Evolutionary conservation across 2,888 invertebrate genomes (phyloP).

Genomic region (Hecatera dysodea): DNA sequence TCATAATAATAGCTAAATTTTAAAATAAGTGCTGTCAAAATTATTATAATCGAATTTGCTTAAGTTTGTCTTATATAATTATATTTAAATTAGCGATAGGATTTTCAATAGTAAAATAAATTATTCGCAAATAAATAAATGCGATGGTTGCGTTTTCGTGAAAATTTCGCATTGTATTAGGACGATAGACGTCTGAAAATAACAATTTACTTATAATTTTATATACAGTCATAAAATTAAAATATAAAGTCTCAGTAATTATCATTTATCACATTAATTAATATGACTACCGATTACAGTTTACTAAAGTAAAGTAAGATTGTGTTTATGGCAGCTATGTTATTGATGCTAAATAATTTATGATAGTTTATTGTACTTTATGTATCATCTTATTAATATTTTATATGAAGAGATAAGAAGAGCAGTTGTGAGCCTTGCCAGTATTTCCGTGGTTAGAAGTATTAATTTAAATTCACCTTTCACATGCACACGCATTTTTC

Average conservation of each 20-base stretch:
- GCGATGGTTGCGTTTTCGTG: too few relatives aligned
- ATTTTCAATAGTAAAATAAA: too few relatives aligned
- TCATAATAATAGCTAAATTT: too few relatives aligned
- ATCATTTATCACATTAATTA: constrained; percentile 18
- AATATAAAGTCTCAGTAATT: constrained; percentile 15
- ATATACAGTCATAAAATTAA: constrained; percentile 20
- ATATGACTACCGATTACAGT: constrained; percentile 20
- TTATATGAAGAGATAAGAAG: not conserved
- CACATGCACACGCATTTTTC: too few relatives aligned
- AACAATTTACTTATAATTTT: not conserved
- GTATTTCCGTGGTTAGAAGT: too few relatives aligned
- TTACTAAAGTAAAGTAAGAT: not conserved
- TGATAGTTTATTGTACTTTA: not conserved
- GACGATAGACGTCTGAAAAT: not conserved
- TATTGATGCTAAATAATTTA: not conserved
- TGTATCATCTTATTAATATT: not conserved
- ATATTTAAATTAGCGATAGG: too few relatives aligned
- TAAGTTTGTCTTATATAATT: too few relatives aligned
- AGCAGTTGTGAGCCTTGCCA: not conserved
- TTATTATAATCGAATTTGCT: too few relatives aligned
- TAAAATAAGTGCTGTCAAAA: too few relatives aligned
- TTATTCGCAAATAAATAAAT: too few relatives aligned
- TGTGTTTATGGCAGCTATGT: not conserved
- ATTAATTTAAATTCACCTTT: too few relatives aligned
- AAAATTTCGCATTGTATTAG: too few relatives aligned